phyloP scores from a whole-genome alignment of 2,113 vertebrate genomes.

The Urocitellus parryii region DNA sequence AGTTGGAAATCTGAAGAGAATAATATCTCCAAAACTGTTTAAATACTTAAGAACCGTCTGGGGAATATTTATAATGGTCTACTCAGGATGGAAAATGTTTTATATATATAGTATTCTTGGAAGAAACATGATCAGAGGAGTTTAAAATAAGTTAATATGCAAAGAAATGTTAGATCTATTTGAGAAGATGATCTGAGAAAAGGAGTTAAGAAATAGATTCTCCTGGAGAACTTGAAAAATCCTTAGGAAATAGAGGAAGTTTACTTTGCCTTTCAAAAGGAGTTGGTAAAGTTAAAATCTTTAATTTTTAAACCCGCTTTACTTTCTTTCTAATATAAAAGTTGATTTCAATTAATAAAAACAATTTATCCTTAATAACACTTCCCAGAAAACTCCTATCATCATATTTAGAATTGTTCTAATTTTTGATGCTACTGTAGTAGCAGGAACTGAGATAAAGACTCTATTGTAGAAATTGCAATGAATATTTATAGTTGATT shows the following conservation, averaged over 20 bases:
- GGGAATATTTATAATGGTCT: not conserved
- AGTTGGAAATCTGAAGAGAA: not conserved
- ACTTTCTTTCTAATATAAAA: constrained; percentile 39
- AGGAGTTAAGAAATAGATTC: not conserved
- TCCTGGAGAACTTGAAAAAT: not conserved
- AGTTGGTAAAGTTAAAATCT: not conserved
- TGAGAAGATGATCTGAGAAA: not conserved
- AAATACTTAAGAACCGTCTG: not conserved
- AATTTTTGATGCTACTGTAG: constrained; percentile 14
- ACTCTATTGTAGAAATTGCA: constrained; percentile 39
- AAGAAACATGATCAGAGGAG: not conserved
- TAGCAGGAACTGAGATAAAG: constrained; percentile 36
- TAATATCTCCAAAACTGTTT: not conserved
- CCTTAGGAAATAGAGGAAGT: not conserved
- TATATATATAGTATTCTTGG: not conserved
- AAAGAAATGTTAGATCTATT: not conserved
- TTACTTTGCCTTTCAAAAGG: not conserved
- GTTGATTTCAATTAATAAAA: constrained; percentile 43
- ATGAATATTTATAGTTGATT: constrained; percentile 60
- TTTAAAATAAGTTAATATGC: constrained; percentile 33
- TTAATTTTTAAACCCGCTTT: constrained; percentile 4
- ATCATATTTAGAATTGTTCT: not conserved
- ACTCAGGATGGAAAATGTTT: not conserved
- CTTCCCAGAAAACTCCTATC: constrained; percentile 1
- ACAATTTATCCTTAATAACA: not conserved